These are phyloP conservation scores for Gambelia wislizenii DNA, from an alignment of 2,797 vertebrate genomes.

Conservation along the genomic window DNA sequence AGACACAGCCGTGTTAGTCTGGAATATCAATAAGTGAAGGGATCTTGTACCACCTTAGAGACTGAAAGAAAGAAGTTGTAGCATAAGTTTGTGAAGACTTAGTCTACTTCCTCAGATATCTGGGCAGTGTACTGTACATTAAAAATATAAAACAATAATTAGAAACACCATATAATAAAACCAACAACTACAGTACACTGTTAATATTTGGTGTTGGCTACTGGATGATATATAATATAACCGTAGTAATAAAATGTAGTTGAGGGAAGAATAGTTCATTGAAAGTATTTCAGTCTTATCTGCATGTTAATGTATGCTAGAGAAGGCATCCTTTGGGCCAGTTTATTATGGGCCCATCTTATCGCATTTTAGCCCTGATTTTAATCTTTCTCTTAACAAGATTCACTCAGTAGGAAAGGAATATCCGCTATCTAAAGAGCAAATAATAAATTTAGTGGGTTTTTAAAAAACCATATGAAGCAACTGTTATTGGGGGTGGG, in stretches of 20 bases:
- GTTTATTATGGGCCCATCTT: not conserved
- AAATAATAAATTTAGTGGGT: not conserved
- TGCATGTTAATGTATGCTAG: not conserved
- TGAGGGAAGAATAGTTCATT: not conserved
- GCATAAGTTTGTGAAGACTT: no score
- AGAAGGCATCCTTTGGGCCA: not conserved
- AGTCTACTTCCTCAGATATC: no score
- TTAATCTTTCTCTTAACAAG: not conserved
- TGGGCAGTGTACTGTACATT: no score
- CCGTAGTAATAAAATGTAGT: not conserved
- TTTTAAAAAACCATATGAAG: not conserved
- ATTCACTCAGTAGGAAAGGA: not conserved
- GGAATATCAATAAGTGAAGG: no score
- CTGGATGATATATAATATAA: not conserved
- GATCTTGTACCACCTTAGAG: no score
- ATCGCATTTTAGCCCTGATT: not conserved
- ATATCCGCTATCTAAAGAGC: not conserved
- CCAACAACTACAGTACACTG: not conserved
- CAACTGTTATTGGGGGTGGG: not conserved
- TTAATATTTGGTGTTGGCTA: not conserved
- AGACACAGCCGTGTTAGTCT: no score
- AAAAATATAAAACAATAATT: no score
- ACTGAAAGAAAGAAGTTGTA: no score
- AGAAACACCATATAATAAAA: no score
- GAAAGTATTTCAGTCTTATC: not conserved